Evolutionary conservation across 2,888 invertebrate genomes (phyloP).

Genomic region (Dichetophora obliterata): DNA sequence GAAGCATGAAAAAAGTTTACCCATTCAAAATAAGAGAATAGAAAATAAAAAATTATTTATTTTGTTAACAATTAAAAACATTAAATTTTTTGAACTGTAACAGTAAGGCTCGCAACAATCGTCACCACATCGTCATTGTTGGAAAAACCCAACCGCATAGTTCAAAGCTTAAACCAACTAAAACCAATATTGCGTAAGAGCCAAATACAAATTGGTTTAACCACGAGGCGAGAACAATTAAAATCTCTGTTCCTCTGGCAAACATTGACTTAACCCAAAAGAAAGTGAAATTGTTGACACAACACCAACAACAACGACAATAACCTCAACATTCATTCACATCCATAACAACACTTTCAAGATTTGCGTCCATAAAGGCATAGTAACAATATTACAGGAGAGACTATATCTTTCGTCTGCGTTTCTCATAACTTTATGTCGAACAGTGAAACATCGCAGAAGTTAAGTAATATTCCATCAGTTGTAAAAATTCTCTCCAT

Average conservation of each 20-base stretch:
- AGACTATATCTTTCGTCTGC: background rate
- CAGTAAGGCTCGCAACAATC: no score
- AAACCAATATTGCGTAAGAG: slow-evolving; percentile 24
- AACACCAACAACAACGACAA: slow-evolving; percentile 51
- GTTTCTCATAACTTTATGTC: background rate
- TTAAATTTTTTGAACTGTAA: no score
- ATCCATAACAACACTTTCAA: no score
- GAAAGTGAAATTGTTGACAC: slow-evolving; percentile 66
- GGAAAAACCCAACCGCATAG: no score
- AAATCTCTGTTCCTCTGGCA: background rate
- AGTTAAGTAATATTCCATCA: slow-evolving; percentile 62
- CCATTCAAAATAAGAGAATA: no score
- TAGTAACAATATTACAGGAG: background rate
- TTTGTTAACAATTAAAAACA: no score
- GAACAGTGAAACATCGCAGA: background rate
- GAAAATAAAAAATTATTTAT: no score
- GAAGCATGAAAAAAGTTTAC: no score
- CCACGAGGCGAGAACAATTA: slow-evolving; percentile 4
- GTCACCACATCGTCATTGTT: no score
- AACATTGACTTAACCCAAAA: slow-evolving; percentile 47
- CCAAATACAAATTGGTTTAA: background rate
- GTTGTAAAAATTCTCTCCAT: slow-evolving; percentile 55
- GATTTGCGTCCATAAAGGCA: no score
- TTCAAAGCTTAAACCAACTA: no score
- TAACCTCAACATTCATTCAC: no score